Percentiles rank a stretch among this genome's conserved stretches.
Conservation (phyloP, 1,140 invertebrate genomes). For the Zaprionus gabonicus region DNA sequence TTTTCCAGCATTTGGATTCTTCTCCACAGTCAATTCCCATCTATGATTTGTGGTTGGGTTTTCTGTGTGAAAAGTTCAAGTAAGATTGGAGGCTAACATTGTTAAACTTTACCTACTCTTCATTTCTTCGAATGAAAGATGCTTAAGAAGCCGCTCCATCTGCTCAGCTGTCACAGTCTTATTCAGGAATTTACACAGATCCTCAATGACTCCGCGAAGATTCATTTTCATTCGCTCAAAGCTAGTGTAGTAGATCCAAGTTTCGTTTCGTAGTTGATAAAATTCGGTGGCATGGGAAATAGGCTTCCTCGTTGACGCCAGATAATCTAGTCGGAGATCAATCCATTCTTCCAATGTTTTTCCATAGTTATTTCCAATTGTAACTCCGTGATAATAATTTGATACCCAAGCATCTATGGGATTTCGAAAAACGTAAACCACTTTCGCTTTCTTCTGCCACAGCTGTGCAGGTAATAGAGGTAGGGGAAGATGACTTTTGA, state of each 20-base stretch:
- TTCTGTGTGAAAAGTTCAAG: conserved; percentile 23
- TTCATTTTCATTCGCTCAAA: conserved; percentile 88
- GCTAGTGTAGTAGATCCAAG: conserved; percentile 91
- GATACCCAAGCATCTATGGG: conserved; percentile 93
- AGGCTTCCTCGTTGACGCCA: conserved; percentile 80
- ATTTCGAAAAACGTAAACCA: conserved; percentile 91
- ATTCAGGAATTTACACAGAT: conserved; percentile 61
- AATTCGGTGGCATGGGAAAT: conserved; percentile 91
- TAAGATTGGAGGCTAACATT: no score
- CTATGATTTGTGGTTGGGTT: conserved; percentile 66
- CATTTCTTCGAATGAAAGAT: conserved; percentile 78
- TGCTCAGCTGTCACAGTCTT: conserved; percentile 51
- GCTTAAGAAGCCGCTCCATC: conserved; percentile 61
- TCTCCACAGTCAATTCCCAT: conserved; percentile 27
- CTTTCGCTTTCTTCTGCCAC: conserved; percentile 86
- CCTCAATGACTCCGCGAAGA: conserved; percentile 53
- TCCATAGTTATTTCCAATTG: conserved; percentile 85
- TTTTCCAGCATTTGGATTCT: conserved; percentile 28
- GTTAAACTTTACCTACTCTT: conserved; percentile 43
- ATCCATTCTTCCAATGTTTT: conserved; percentile 32
- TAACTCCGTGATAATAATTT: conserved; percentile 90
- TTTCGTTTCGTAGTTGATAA: conserved; percentile 88
- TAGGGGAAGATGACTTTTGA: conserved; percentile 88
- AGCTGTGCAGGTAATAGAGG: conserved; percentile 86
- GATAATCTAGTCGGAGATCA: conserved; percentile 11